Evolutionary conservation across 1,140 invertebrate genomes (phyloP), one percentile per base, ranked within the genome.

Genomic region (Aporrectodea caliginosa): DNA sequence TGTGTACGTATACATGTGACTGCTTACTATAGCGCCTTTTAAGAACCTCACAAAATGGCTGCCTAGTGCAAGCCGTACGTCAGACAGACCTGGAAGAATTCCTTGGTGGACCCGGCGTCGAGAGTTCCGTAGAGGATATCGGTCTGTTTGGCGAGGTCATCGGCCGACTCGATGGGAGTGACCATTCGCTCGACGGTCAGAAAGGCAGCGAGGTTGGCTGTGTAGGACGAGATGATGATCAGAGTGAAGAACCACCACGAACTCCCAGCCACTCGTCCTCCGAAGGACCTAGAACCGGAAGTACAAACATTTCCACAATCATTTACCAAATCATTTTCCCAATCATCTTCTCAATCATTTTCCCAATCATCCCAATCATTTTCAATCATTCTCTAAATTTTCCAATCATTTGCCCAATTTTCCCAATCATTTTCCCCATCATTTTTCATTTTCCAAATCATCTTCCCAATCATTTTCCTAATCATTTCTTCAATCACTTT

Each of bases 191-290:
- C 43, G 22, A 77, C 79, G 16, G 82, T 83, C 22, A 83, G 72
- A 70, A 82, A 83, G 27, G 82, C 82, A n/a, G 82, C 81, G 33
- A 83, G 75, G 76, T 83, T 83, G 34, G 82, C 82, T 34, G 96
- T 98, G 87, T 97, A 97, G 29, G 95, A 96, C 0, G 95, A 96
- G 76, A 98, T 94, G 84, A 98, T 96, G 85, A 98, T 98, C 32
- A 98, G 90, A 0, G 95, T 98, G 89, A 98, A 98, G 88, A 98
- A 97, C 95, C 96, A 98, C 96, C 96, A 98, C 80, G 97, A 69
- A 29, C 74, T 68, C 27, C 32, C 78, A 1, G 78, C 30, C 12
- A 80, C 1, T 1, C 81, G 32, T 2, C n/a, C 78, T 1, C 79
- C 74, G 31, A 78, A 16, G 35, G 74, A 14, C 14, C 74, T 70